These are phyloP conservation scores for Pinctada fucata DNA, from an alignment of 2,888 invertebrate species.

Conservation along the genomic window DNA sequence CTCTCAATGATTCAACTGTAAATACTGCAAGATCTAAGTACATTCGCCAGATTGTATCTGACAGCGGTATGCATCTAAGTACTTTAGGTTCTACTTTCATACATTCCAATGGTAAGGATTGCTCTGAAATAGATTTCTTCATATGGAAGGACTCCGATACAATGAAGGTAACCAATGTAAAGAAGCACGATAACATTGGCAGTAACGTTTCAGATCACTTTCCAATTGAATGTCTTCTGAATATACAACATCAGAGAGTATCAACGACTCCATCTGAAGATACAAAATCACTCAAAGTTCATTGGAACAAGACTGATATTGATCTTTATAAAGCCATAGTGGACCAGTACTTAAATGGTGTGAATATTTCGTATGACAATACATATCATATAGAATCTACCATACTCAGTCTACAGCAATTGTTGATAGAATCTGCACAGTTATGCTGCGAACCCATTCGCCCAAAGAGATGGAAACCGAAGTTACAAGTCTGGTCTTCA, in stretches of 20 bases:
- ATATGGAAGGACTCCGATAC: background rate
- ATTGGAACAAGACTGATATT: background rate
- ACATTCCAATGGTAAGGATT: background rate
- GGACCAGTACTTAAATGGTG: background rate
- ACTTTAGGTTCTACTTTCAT: background rate
- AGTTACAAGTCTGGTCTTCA: slow-evolving; percentile 4
- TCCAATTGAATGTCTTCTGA: slow-evolving; percentile 1
- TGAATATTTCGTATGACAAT: background rate
- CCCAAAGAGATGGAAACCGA: background rate
- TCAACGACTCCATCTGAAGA: background rate
- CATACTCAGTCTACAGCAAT: background rate
- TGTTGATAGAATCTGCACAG: background rate
- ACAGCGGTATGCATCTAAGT: background rate
- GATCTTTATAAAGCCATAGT: background rate
- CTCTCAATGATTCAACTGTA: background rate
- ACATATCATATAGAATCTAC: background rate
- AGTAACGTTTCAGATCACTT: slow-evolving; percentile 11
- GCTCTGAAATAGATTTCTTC: background rate
- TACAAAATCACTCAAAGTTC: background rate
- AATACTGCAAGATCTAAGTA: background rate
- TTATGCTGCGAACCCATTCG: background rate
- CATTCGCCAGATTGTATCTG: background rate
- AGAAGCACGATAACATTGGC: background rate
- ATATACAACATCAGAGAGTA: background rate
- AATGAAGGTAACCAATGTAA: too few relatives aligned